These are phyloP conservation scores for Odontophorus gujanensis DNA, from an alignment of 2,113 vertebrate species.

Conservation along the genomic window DNA sequence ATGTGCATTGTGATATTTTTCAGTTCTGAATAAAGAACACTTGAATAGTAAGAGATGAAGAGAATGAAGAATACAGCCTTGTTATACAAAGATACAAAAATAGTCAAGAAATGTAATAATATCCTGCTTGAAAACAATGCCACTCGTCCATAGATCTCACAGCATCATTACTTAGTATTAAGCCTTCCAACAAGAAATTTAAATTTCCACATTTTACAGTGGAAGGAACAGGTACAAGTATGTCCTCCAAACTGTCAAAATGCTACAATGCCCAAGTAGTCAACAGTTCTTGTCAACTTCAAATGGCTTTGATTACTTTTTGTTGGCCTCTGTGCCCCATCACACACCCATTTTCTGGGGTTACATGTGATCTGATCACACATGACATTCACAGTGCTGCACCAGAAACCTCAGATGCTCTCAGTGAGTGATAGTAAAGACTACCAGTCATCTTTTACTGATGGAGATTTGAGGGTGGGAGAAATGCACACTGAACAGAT, in stretches of 20 bases:
- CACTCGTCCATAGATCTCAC: background rate
- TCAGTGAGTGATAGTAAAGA: background rate
- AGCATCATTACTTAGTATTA: background rate
- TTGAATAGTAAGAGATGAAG: background rate
- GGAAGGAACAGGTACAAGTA: background rate
- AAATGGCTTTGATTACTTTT: background rate
- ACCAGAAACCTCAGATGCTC: background rate
- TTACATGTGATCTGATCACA: background rate
- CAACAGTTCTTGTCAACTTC: background rate
- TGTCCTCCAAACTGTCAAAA: background rate
- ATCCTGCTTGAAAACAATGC: background rate
- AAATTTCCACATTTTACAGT: background rate
- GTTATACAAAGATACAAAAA: background rate
- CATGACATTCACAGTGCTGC: background rate
- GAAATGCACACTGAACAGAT: background rate
- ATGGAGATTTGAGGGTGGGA: background rate
- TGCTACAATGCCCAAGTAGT: background rate
- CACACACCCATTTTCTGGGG: background rate
- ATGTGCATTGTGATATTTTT: background rate
- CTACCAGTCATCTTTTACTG: background rate
- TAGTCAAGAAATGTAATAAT: background rate
- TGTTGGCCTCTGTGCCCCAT: background rate
- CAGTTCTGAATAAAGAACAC: background rate
- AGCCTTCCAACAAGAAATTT: background rate
- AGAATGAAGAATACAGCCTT: background rate